phyloP scores from a whole-genome alignment of 1,140 invertebrate genomes.

The Ericerus pela region DNA sequence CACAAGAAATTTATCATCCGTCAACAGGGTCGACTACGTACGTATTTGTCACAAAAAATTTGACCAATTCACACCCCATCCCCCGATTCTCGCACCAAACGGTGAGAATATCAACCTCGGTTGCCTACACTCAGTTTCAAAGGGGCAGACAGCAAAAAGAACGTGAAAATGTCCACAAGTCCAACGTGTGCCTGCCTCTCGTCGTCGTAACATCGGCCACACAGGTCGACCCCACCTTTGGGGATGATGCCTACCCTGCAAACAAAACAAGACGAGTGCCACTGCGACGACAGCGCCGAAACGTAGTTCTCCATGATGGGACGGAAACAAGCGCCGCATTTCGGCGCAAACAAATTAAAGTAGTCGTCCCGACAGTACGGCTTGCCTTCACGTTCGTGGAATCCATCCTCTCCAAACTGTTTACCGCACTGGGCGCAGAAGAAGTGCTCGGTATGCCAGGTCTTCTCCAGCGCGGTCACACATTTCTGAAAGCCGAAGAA shows the following conservation, averaged over 20 bases:
- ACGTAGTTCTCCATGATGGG: slow-evolving; percentile 99
- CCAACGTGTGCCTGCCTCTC: no score
- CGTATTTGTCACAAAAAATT: no score
- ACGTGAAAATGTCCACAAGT: no score
- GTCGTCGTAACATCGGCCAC: no score
- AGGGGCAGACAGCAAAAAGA: no score
- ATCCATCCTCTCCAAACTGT: slow-evolving; percentile 91
- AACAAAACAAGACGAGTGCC: slow-evolving; percentile 99
- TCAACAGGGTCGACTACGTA: no score
- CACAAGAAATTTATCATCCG: no score
- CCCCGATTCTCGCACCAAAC: no score
- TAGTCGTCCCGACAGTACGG: slow-evolving; percentile 92
- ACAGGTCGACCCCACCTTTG: no score
- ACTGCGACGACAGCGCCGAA: slow-evolving; percentile 90
- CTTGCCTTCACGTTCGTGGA: slow-evolving; percentile 85
- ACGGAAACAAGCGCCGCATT: slow-evolving; percentile 90
- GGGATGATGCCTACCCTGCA: slow-evolving; percentile 97
- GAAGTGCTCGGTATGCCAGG: slow-evolving; percentile 99
- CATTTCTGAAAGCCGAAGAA: slow-evolving; percentile 69
- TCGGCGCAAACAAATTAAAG: slow-evolving; percentile 97
- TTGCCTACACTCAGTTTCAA: no score
- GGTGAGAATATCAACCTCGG: no score
- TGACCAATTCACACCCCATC: no score
- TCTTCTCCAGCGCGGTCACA: slow-evolving; percentile 93
- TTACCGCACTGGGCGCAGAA: slow-evolving; percentile 96